Conservation (phyloP, 2,888 invertebrate genomes). For the Apotomis betuletana region DNA sequence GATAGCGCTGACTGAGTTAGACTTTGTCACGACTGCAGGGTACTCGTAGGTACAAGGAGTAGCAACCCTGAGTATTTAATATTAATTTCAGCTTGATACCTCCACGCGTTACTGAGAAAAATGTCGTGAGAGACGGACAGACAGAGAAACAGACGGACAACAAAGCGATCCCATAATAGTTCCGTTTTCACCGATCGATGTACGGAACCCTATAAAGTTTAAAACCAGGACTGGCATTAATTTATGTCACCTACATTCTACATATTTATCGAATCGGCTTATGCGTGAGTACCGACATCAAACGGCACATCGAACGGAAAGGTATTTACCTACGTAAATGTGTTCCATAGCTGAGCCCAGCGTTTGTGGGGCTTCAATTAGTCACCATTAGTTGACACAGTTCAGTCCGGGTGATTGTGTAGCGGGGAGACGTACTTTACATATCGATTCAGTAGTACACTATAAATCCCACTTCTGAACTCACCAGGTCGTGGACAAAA, state of each 20-base stretch:
- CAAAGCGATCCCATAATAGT: too few relatives aligned
- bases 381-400: constrained; percentile 67
- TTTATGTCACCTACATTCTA: constrained; percentile 22
- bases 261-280: constrained; percentile 36
- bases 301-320: constrained; percentile 22
- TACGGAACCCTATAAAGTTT: neutral
- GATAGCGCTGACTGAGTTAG: too few relatives aligned
- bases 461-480: neutral
- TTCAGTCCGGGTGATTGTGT: constrained; percentile 56
- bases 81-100: too few relatives aligned
- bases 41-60: too few relatives aligned
- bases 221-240: constrained; percentile 40
- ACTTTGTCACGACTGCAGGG: too few relatives aligned
- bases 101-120: too few relatives aligned
- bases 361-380: constrained; percentile 76
- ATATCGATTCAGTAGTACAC: neutral
- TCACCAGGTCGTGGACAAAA: neutral
- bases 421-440: constrained; percentile 38
- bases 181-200: too few relatives aligned
- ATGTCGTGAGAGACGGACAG: too few relatives aligned
- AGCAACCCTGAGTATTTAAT: too few relatives aligned
- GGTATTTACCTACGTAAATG: constrained; percentile 53
- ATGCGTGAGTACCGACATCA: constrained; percentile 20
- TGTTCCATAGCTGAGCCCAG: constrained; percentile 56
- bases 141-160: too few relatives aligned